A percentile compares a stretch with the other conserved stretches of the same genome.
Evolutionary conservation across 1,140 invertebrate genomes (phyloP).

Genomic region (Potamilus streckersoni): DNA sequence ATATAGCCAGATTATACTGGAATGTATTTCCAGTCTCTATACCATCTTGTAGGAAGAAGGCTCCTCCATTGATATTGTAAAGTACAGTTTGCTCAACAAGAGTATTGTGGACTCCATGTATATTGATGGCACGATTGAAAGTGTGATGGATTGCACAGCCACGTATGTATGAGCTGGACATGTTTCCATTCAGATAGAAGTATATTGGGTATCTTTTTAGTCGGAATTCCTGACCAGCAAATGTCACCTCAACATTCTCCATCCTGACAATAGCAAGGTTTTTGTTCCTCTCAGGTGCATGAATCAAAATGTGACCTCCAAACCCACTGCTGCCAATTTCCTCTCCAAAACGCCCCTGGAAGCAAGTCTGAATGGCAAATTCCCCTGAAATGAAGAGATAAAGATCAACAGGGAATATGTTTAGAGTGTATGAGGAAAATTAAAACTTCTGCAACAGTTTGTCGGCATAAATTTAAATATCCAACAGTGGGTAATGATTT

Average conservation of each 20-base stretch:
- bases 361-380: constrained; percentile 45
- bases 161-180: constrained; percentile 48
- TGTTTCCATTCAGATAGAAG: constrained; percentile 52
- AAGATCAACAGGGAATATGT: too few relatives aligned
- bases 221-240: constrained; percentile 56
- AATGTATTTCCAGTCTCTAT: constrained; percentile 60
- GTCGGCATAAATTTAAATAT: too few relatives aligned
- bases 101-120: constrained; percentile 49
- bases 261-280: constrained; percentile 23
- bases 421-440: too few relatives aligned
- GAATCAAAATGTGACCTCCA: constrained; percentile 49
- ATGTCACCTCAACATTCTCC: constrained; percentile 35
- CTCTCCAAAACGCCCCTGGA: constrained; percentile 48
- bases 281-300: constrained; percentile 26
- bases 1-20: constrained; percentile 62
- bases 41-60: constrained; percentile 64
- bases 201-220: constrained; percentile 57
- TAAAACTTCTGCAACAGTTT: too few relatives aligned
- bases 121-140: constrained; percentile 59
- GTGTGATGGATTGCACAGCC: constrained; percentile 48
- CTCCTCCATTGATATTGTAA: constrained; percentile 61
- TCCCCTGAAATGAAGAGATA: constrained; percentile 16
- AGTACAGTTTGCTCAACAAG: constrained; percentile 45
- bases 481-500: too few relatives aligned
- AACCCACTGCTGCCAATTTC: constrained; percentile 54